Conservation (phyloP, 2,113 vertebrate genomes). For the Elachura formosa region DNA sequence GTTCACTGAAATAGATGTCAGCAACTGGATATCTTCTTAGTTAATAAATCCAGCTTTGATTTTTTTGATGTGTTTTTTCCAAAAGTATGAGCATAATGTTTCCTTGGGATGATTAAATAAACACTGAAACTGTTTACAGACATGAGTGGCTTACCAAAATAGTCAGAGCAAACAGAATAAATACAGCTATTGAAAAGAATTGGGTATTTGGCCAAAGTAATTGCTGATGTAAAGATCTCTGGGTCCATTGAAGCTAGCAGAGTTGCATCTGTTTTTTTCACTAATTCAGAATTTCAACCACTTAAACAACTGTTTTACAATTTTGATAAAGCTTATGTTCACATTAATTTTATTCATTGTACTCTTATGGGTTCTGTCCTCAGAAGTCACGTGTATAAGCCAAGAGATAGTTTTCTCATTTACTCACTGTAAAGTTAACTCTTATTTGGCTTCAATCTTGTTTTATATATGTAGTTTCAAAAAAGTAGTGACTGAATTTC, state of each 20-base stretch:
- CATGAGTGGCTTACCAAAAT: neutral
- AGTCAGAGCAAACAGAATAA: neutral
- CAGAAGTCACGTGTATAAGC: rapidly evolving
- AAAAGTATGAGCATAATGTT: neutral
- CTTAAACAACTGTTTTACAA: neutral
- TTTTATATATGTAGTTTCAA: neutral
- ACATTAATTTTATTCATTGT: neutral
- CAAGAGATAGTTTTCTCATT: neutral
- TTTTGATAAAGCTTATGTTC: neutral
- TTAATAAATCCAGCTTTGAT: neutral
- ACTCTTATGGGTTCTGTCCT: neutral
- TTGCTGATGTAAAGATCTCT: neutral
- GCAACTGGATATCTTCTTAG: neutral
- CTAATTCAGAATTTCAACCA: neutral
- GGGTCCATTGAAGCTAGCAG: neutral
- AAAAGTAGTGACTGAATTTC: neutral
- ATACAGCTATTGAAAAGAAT: neutral
- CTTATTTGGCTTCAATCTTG: neutral
- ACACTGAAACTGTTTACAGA: neutral
- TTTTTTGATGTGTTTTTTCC: neutral
- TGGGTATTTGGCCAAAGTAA: neutral
- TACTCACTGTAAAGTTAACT: neutral
- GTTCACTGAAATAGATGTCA: neutral
- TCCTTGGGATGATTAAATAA: neutral
- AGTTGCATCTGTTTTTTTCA: neutral